These are phyloP conservation scores for Lepisosteus oculatus DNA, from an alignment of 2,113 vertebrate species.

Conservation along the genomic window DNA sequence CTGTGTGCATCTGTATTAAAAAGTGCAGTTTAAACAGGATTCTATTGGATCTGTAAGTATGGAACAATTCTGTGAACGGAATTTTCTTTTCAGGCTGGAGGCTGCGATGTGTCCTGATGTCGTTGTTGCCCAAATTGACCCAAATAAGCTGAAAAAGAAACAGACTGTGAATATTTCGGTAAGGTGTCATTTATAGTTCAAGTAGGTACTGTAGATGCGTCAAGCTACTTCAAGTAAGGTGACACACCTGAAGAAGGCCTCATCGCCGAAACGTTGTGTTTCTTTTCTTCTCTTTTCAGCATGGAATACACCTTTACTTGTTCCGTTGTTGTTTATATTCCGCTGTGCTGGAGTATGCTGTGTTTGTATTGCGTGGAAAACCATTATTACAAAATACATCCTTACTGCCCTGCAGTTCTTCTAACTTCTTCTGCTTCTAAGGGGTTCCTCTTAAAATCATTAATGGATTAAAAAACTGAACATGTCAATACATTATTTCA, in stretches of 20 bases:
- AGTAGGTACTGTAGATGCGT: background rate
- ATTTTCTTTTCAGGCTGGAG: constrained; percentile 74
- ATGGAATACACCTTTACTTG: background rate
- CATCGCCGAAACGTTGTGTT: too few relatives aligned
- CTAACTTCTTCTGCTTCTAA: too few relatives aligned
- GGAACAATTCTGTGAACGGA: too few relatives aligned
- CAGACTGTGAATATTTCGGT: constrained; percentile 85
- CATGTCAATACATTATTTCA: too few relatives aligned
- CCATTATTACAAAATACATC: background rate
- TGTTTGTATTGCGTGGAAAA: too few relatives aligned
- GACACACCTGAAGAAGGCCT: too few relatives aligned
- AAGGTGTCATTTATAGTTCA: constrained; percentile 49
- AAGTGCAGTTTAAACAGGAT: background rate
- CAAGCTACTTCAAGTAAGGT: too few relatives aligned
- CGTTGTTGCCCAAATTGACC: constrained; percentile 92
- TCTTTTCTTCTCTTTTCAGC: too few relatives aligned
- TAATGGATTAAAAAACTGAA: too few relatives aligned
- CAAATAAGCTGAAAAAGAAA: constrained; percentile 87
- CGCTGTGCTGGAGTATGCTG: background rate
- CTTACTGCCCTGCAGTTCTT: background rate
- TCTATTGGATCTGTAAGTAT: too few relatives aligned
- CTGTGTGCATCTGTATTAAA: background rate
- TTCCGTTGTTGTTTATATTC: background rate
- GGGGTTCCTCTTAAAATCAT: too few relatives aligned
- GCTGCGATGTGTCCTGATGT: constrained; percentile 91